Conservation (phyloP, 1,140 invertebrate species). For the Drosophila erecta region DNA sequence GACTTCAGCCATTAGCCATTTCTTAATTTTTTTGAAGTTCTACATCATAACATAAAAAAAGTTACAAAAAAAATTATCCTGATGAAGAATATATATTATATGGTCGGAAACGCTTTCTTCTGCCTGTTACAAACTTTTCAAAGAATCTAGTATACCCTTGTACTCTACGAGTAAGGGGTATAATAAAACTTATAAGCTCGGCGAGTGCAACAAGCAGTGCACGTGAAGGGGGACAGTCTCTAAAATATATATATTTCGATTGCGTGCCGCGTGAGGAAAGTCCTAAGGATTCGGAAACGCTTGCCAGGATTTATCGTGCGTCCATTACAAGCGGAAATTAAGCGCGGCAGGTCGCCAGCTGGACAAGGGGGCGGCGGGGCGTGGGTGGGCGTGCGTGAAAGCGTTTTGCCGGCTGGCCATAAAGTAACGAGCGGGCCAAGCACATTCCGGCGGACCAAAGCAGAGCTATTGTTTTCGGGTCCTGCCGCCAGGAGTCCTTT, state of each 20-base stretch:
- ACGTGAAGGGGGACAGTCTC: constrained; percentile 14
- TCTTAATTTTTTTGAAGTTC: too few relatives aligned
- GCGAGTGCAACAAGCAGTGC: constrained; percentile 31
- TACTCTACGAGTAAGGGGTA: too few relatives aligned
- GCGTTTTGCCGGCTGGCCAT: constrained; percentile 72
- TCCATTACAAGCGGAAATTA: constrained; percentile 83
- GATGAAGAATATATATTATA: too few relatives aligned
- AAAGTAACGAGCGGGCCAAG: constrained; percentile 31
- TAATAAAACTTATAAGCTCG: constrained; percentile 12
- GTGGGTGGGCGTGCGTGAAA: constrained; percentile 75
- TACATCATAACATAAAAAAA: too few relatives aligned
- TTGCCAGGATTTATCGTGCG: constrained; percentile 80
- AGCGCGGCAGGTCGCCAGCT: constrained; percentile 73
- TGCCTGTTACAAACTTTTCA: too few relatives aligned
- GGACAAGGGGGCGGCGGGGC: neutral
- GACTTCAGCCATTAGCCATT: too few relatives aligned
- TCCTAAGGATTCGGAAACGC: constrained; percentile 59
- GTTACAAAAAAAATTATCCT: too few relatives aligned
- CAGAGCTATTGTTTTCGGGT: constrained; percentile 75
- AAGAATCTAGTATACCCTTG: too few relatives aligned
- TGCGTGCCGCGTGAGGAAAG: constrained; percentile 52
- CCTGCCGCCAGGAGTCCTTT: constrained; percentile 21
- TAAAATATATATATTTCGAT: constrained; percentile 63
- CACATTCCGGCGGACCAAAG: constrained; percentile 71
- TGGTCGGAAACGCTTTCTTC: too few relatives aligned